phyloP scores from a whole-genome alignment of 2,888 invertebrate species.

The Tenthredo amoena region DNA sequence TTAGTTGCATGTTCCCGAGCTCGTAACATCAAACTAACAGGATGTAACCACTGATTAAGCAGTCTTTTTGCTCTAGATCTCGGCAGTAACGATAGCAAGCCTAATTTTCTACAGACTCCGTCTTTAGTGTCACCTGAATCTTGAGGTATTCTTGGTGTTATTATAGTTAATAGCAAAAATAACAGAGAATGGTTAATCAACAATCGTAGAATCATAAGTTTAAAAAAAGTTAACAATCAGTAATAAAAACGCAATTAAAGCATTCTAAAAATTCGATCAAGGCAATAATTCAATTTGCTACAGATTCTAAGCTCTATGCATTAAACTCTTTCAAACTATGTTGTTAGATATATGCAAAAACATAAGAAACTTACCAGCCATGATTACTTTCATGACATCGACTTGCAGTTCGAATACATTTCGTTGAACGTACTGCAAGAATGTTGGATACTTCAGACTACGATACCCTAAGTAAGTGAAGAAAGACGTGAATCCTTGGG shows the following conservation, averaged over 20 bases:
- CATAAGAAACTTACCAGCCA: slow-evolving; percentile 82
- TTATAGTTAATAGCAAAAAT: slow-evolving; percentile 57
- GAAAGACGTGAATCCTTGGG: slow-evolving; percentile 93
- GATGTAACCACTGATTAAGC: slow-evolving; percentile 89
- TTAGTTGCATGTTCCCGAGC: slow-evolving; percentile 91
- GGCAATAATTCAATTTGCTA: background rate
- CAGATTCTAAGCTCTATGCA: slow-evolving; percentile 22
- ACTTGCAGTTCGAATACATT: slow-evolving; percentile 93
- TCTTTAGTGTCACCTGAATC: slow-evolving; percentile 80
- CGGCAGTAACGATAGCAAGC: slow-evolving; percentile 87
- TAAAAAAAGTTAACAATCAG: slow-evolving; percentile 47
- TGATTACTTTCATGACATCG: slow-evolving; percentile 91
- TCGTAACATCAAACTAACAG: slow-evolving; percentile 87
- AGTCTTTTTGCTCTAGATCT: slow-evolving; percentile 89
- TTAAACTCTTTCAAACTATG: slow-evolving; percentile 11
- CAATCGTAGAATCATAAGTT: slow-evolving; percentile 59
- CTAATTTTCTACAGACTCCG: slow-evolving; percentile 86
- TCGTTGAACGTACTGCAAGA: slow-evolving; percentile 90
- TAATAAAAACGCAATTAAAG: background rate
- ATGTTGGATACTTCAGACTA: slow-evolving; percentile 87
- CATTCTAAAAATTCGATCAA: background rate
- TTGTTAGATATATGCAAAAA: background rate
- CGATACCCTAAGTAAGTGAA: slow-evolving; percentile 92
- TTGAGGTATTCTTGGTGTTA: slow-evolving; percentile 61
- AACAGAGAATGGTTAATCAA: background rate